phyloP scores from a whole-genome alignment of 2,113 vertebrate genomes.

The Ramphastos sulfuratus region DNA sequence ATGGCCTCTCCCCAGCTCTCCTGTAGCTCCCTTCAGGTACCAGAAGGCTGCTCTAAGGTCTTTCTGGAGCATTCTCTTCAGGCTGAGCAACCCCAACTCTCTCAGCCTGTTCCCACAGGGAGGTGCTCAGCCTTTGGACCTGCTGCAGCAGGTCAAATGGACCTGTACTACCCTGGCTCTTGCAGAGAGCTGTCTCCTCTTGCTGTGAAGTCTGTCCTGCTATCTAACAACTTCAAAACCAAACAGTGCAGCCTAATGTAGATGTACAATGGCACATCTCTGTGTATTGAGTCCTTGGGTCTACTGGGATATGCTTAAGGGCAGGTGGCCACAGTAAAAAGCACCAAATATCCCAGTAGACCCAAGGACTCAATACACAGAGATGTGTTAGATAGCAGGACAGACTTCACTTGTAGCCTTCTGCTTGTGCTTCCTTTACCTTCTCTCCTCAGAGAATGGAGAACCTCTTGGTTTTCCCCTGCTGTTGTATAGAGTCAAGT shows the following conservation, averaged over 20 bases:
- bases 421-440: background rate
- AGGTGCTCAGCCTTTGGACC: too few relatives aligned
- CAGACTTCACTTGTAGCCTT: background rate
- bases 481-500: background rate
- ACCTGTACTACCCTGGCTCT: background rate
- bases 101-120: too few relatives aligned
- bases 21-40: too few relatives aligned
- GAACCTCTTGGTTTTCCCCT: background rate
- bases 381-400: background rate
- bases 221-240: background rate
- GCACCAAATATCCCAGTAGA: background rate
- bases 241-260: background rate
- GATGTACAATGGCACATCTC: background rate
- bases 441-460: background rate
- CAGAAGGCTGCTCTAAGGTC: too few relatives aligned
- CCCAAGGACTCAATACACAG: background rate
- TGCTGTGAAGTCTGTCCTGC: background rate
- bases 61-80: too few relatives aligned
- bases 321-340: too few relatives aligned
- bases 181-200: background rate
- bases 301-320: background rate
- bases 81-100: too few relatives aligned
- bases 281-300: background rate
- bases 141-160: too few relatives aligned
- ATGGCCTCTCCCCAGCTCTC: too few relatives aligned